Evolutionary conservation across 1,140 invertebrate genomes (phyloP).

Genomic region (Trichonephila clavipes): DNA sequence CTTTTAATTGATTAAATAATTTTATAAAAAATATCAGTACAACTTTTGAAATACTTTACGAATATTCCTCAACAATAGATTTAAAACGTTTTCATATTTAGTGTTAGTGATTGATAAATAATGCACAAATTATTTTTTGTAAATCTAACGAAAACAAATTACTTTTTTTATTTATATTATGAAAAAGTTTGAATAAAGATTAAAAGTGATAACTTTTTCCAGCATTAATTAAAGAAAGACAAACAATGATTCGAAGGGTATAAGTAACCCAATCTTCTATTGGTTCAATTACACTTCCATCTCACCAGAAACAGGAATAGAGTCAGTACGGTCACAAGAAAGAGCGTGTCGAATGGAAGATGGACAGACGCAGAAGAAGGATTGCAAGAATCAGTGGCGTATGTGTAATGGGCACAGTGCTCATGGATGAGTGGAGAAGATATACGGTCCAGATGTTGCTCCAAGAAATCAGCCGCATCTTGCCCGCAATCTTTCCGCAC

Average conservation of each 20-base stretch:
- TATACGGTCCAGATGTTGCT: conserved; percentile 77
- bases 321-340: neutral
- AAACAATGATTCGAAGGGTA: neutral
- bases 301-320: neutral
- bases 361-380: neutral
- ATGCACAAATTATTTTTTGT: neutral
- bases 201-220: neutral
- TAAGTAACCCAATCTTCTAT: neutral
- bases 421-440: conserved; percentile 77
- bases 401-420: conserved; percentile 77
- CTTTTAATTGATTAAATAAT: too few species aligned
- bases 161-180: neutral
- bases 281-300: neutral
- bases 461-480: conserved; percentile 73
- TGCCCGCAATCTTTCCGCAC: conserved; percentile 76
- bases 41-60: too few species aligned
- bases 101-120: too few species aligned
- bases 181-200: neutral
- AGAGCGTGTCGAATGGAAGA: neutral
- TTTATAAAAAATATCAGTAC: too few species aligned
- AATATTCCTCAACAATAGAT: too few species aligned
- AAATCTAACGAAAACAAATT: neutral
- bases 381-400: conserved; percentile 72
- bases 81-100: neutral
- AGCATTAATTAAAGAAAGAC: neutral